phyloP scores from a whole-genome alignment of 2,888 invertebrate species.

The Phytoseiulus persimilis region DNA sequence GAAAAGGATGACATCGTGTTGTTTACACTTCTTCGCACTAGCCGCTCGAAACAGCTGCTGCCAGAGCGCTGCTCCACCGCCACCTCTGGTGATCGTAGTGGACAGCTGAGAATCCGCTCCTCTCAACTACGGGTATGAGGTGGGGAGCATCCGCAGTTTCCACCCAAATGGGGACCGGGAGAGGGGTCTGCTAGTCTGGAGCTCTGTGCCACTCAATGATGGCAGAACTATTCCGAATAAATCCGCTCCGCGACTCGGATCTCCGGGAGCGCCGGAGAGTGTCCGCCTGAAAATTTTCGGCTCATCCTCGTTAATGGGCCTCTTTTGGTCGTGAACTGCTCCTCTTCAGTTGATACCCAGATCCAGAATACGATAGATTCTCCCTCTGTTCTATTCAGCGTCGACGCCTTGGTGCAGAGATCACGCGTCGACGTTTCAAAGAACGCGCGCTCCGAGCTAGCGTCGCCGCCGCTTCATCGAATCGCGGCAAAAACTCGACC shows the following conservation, averaged over 20 bases:
- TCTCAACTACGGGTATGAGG: too few relatives aligned
- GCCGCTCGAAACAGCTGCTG: conserved; percentile 21
- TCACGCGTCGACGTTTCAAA: not conserved
- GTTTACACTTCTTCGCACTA: conserved; percentile 20
- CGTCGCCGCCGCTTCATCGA: conserved; percentile 16
- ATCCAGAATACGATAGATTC: not conserved
- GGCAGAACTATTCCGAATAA: too few relatives aligned
- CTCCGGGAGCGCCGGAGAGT: too few relatives aligned
- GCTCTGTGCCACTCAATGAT: too few relatives aligned
- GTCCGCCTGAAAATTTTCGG: too few relatives aligned
- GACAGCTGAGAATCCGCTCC: not conserved
- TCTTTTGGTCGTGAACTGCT: too few relatives aligned
- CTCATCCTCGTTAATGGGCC: too few relatives aligned
- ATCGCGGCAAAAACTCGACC: conserved; percentile 8
- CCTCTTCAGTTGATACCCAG: too few relatives aligned
- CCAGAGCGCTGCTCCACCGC: not conserved
- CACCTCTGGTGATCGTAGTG: not conserved
- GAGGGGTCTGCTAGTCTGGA: too few relatives aligned
- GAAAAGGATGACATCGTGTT: conserved; percentile 28
- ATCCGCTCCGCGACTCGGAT: too few relatives aligned
- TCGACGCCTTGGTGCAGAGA: not conserved
- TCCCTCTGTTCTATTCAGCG: not conserved
- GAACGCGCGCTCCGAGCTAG: not conserved
- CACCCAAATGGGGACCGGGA: too few relatives aligned
- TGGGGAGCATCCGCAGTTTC: too few relatives aligned